These are phyloP conservation scores for Hippolais icterina DNA, from an alignment of 2,113 vertebrate genomes.

Conservation along the genomic window DNA sequence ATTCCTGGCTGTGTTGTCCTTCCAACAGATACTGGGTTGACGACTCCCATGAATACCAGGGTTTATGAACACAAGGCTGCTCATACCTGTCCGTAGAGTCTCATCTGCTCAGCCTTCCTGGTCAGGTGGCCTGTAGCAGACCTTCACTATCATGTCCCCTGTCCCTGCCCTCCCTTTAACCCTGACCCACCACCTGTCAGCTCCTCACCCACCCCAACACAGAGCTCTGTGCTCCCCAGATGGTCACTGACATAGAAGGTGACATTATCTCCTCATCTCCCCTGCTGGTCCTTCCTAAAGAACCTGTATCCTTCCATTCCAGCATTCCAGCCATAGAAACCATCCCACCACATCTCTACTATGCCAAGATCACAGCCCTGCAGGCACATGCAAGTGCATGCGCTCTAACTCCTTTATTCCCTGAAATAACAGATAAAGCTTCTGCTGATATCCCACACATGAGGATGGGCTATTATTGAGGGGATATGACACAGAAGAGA, in stretches of 20 bases:
- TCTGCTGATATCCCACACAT: background rate
- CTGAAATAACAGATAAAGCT: background rate
- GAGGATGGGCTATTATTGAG: background rate
- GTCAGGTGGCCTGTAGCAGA: background rate
- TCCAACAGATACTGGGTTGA: background rate
- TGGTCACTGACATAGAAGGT: background rate
- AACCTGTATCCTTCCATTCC: background rate
- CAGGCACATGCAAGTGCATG: background rate
- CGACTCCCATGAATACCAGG: background rate
- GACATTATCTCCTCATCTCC: background rate
- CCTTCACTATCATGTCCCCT: no score
- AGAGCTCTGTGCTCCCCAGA: background rate
- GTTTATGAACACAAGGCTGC: background rate
- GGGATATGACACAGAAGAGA: background rate
- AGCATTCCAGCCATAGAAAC: background rate
- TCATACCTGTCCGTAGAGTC: background rate
- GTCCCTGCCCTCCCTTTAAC: background rate
- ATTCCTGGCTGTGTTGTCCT: background rate
- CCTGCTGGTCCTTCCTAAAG: background rate
- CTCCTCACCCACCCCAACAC: background rate
- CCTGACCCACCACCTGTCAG: background rate
- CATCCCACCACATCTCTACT: background rate
- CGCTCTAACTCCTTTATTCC: background rate
- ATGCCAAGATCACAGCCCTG: background rate
- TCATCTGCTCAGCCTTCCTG: background rate